Evolutionary conservation across 1,140 invertebrate species (phyloP).

Genomic region (Drosophila subpulchrella): DNA sequence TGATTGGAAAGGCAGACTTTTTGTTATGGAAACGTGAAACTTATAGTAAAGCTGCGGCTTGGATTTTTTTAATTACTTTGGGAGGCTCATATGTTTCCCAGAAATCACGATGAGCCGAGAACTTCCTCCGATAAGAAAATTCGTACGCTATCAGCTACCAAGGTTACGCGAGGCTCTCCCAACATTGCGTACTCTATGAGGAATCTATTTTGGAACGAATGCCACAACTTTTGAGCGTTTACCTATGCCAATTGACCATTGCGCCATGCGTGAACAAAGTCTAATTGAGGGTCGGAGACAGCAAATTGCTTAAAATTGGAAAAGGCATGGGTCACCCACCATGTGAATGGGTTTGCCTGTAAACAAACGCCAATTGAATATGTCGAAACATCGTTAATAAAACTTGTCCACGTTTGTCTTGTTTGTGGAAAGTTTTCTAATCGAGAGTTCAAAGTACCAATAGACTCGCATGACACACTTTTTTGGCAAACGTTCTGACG

Average conservation of each 20-base stretch:
- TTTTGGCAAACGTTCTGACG: constrained; percentile 34
- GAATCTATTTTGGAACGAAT: constrained; percentile 46
- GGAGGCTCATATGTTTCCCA: background rate
- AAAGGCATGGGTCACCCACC: constrained; percentile 41
- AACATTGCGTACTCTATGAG: constrained; percentile 8
- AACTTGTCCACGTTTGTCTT: constrained; percentile 15
- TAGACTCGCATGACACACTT: constrained; percentile 39
- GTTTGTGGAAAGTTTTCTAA: constrained; percentile 61
- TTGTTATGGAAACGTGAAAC: constrained; percentile 1
- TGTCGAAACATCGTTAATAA: constrained; percentile 47
- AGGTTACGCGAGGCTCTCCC: constrained; percentile 24
- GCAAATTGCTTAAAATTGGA: constrained; percentile 61
- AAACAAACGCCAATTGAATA: constrained; percentile 39
- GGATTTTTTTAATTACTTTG: background rate
- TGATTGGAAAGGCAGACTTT: constrained; percentile 31
- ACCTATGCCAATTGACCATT: constrained; percentile 32
- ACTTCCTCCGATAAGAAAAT: constrained; percentile 66
- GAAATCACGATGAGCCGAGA: constrained; percentile 27
- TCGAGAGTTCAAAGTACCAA: constrained; percentile 57
- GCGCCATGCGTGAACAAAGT: constrained; percentile 55
- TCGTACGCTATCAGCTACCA: constrained; percentile 45
- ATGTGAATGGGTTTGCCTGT: constrained; percentile 30
- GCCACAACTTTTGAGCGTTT: constrained; percentile 33
- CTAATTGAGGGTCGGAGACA: constrained; percentile 30
- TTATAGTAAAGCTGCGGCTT: constrained; percentile 14